phyloP scores from a whole-genome alignment of 2,797 vertebrate species.

The Lophura swinhoii region DNA sequence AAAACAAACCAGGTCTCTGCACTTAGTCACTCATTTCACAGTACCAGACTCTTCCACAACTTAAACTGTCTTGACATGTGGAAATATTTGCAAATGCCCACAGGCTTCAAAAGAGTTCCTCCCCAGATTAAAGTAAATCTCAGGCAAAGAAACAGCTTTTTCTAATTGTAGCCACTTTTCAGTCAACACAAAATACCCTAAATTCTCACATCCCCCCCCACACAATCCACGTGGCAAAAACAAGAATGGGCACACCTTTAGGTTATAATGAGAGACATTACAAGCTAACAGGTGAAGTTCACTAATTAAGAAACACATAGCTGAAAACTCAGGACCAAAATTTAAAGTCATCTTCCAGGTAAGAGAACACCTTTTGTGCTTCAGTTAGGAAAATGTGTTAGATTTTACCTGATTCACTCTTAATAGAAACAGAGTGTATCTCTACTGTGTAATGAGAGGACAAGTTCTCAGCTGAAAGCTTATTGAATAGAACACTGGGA shows the following conservation, averaged over 20 bases:
- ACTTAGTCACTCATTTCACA: constrained; percentile 52
- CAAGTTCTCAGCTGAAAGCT: background rate
- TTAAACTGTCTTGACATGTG: background rate
- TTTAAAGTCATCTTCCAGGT: background rate
- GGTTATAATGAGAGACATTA: constrained; percentile 16
- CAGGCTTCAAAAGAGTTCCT: constrained; percentile 27
- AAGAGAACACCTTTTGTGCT: background rate
- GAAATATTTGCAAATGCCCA: constrained; percentile 38
- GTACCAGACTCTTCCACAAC: constrained; percentile 20
- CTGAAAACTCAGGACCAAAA: constrained; percentile 1
- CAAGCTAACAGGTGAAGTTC: background rate
- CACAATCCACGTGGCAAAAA: background rate
- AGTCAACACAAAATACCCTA: constrained; percentile 26
- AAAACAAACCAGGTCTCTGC: constrained; percentile 41
- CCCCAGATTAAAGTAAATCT: constrained; percentile 24
- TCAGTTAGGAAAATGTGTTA: background rate
- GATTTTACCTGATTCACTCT: background rate
- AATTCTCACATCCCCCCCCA: background rate
- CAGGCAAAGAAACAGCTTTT: constrained; percentile 49
- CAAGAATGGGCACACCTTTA: background rate
- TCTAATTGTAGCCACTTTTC: constrained; percentile 44
- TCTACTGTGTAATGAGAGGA: background rate
- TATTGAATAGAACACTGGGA: background rate
- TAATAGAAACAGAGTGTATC: background rate
- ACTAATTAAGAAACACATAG: constrained; percentile 39